Conservation (phyloP, 2,113 vertebrate species). For the Entomyzon cyanotis region DNA sequence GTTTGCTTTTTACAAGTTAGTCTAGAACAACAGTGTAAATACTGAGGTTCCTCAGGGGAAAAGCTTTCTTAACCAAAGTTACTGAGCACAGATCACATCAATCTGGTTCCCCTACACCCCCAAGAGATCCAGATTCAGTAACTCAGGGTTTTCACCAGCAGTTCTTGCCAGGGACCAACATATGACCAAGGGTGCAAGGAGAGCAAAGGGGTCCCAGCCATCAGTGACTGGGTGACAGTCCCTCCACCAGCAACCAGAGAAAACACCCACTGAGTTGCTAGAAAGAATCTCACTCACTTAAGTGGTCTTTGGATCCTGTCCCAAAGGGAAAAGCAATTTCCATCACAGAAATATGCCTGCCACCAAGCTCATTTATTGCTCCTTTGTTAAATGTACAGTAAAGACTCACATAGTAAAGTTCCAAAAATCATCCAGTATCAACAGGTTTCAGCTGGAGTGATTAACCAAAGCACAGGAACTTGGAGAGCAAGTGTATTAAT, state of each 20-base stretch:
- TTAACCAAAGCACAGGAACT: conserved; percentile 37
- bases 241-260: not conserved
- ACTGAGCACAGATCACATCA: not conserved
- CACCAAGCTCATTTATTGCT: not conserved
- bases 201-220: not conserved
- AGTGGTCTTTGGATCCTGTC: conserved; percentile 7
- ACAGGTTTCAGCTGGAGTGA: conserved; percentile 47
- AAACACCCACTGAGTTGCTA: not conserved
- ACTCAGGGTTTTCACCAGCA: not conserved
- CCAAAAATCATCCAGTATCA: conserved; percentile 55
- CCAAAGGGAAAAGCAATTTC: conserved; percentile 24
- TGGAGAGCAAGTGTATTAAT: conserved; percentile 16
- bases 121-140: not conserved
- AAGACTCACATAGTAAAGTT: conserved; percentile 1
- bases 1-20: not conserved
- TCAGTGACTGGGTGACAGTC: not conserved
- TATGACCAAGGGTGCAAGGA: not conserved
- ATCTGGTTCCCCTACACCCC: not conserved
- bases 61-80: not conserved
- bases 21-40: not conserved
- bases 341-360: not conserved
- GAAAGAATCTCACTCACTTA: not conserved
- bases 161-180: not conserved
- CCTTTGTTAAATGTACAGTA: conserved; percentile 29
- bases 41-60: not conserved